These are phyloP conservation scores for Hippopotamyrus pictus DNA, from an alignment of 2,797 vertebrate genomes.

Conservation along the genomic window DNA sequence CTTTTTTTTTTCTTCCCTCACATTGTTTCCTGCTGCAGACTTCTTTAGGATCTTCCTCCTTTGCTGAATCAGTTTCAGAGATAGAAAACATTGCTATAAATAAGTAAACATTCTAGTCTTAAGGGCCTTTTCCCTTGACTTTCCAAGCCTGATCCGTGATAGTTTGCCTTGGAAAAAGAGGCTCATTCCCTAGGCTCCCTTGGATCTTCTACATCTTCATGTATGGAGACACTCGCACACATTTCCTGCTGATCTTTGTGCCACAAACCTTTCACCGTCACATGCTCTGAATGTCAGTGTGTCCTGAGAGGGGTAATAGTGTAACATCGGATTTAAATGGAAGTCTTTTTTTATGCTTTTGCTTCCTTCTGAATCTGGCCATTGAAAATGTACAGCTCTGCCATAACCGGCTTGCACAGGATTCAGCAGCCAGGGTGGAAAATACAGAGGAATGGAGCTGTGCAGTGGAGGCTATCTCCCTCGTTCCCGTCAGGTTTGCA, in stretches of 20 bases:
- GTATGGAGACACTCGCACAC: not conserved
- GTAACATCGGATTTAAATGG: not conserved
- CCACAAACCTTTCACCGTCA: not conserved
- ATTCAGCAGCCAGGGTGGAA: not conserved
- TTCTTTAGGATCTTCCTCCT: not conserved
- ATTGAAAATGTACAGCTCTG: not conserved
- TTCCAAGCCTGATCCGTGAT: not conserved
- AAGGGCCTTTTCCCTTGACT: not conserved
- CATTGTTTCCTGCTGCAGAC: not conserved
- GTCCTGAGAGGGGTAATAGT: not conserved
- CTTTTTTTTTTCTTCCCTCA: not conserved
- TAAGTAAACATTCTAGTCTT: not conserved
- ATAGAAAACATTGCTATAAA: not conserved
- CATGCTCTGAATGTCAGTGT: not conserved
- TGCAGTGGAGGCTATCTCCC: constrained; percentile 47
- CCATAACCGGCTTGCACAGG: not conserved
- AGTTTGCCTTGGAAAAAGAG: not conserved
- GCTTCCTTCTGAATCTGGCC: not conserved
- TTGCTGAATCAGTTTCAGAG: not conserved
- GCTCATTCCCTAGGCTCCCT: not conserved
- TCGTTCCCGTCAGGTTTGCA: constrained; percentile 48
- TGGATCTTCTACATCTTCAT: not conserved
- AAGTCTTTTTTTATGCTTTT: not conserved
- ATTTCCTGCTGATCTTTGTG: not conserved
- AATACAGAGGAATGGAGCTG: constrained; percentile 46